phyloP scores from a whole-genome alignment of 2,888 invertebrate species.

The Drosophila putrida region DNA sequence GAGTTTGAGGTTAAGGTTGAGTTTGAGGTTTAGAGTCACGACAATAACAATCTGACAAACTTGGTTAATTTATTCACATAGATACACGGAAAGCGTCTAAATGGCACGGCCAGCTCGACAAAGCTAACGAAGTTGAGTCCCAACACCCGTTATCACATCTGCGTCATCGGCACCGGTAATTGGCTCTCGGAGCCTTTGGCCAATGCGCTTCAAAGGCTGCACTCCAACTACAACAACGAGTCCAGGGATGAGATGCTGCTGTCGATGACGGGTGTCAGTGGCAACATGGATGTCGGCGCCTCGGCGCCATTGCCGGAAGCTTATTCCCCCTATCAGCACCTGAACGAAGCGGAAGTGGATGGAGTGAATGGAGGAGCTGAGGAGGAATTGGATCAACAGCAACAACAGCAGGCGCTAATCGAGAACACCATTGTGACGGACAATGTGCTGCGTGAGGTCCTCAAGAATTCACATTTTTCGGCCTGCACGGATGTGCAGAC shows the following conservation, averaged over 20 bases:
- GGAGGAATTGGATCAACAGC: conserved; percentile 40
- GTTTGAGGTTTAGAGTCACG: no score
- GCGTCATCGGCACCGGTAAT: conserved; percentile 94
- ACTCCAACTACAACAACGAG: conserved; percentile 83
- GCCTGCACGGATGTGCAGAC: conserved; percentile 92
- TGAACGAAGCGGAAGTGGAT: conserved; percentile 52
- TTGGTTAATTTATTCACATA: conserved; percentile 83
- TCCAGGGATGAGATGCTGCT: conserved; percentile 68
- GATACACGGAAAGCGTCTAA: conserved; percentile 92
- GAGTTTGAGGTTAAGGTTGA: conserved; percentile 4
- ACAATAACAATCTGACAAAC: conserved; percentile 56
- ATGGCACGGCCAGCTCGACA: conserved; percentile 90
- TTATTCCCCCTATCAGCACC: conserved; percentile 65
- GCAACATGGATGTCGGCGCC: conserved; percentile 13
- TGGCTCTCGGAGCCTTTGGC: conserved; percentile 87
- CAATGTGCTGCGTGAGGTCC: conserved; percentile 86
- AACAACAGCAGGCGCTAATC: conserved; percentile 64
- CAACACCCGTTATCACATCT: conserved; percentile 93
- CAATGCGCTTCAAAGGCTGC: conserved; percentile 82
- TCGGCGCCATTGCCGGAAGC: conserved; percentile 54
- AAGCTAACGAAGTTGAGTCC: conserved; percentile 91
- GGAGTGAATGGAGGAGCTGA: conserved; percentile 25
- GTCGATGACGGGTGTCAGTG: conserved; percentile 17
- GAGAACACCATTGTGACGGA: conserved; percentile 88
- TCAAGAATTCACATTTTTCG: conserved; percentile 90